Base-by-base conservation (phyloP, 2,888 invertebrate species). In the Prosopocoilus inquinatus region DNA sequence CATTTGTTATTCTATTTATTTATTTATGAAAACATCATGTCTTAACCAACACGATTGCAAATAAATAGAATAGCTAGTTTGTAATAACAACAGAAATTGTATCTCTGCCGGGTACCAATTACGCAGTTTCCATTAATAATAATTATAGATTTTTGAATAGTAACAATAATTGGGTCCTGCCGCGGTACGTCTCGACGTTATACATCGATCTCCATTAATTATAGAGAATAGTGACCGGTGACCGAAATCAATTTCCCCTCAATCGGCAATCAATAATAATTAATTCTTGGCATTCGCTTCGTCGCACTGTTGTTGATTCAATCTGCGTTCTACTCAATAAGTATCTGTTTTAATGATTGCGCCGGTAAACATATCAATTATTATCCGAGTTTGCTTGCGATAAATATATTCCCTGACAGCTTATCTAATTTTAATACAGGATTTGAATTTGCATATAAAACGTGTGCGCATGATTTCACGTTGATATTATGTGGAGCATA, bases 401-500 rank as follows among this genome's bases (percentile, higher is more conserved):
- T 41, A 36, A 36, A 36, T 36, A 36, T 28, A 36, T 36, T 12
- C 12, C n/a, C 11, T 36, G 41, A 41, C 41, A 16, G 41, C 41
- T 11, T 9, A 11, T 9, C 41, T 41, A 11, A 41, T 41, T 41
- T 41, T 15, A 41, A 41, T 41, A 41, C 41, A 41, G 41, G 41
- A 41, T 41, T 16, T 41, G 16, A 41, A 41, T 41, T 41, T 41
- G 41, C 41, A 41, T 41, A 9, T 15, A 16, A 41, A 16, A 41
- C 16, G 41, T 41, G 41, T 41, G 20, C 20, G 12, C 13, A 41
- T 41, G 41, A 41, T 41, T 41, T 41, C 41, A 41, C 12, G 41
- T 41, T 16, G 41, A 41, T 41, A 41, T 41, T 41, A 41, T 41
- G 41, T 41, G 41, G 41, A 16, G 12, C 41, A 41, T 15, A 15